Base-by-base conservation (phyloP, 2,113 vertebrate genomes). In the Otolemur garnettii region DNA sequence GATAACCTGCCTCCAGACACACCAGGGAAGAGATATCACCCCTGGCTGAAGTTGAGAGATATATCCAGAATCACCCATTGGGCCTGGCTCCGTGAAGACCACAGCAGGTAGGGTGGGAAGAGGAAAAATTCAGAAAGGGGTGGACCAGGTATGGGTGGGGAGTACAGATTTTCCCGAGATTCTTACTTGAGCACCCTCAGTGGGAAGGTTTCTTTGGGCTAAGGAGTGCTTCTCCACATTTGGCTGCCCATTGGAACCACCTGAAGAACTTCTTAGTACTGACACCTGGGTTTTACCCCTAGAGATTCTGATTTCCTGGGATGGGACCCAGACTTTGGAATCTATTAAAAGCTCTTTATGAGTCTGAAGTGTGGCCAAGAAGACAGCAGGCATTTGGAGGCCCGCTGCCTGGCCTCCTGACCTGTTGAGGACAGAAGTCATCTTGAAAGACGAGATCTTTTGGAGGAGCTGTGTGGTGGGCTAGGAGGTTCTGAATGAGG, bases 41-140 rank as follows among this genome's bases (percentile, higher is more conserved):
- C 42, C 4, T 14, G n/a, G 28, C 1, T 42, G 53, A 85, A 3
- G 21, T 17, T 42, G 59, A 66, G 60, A 86, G 59, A 88, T 10
- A 22, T 33, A 72, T 30, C 72, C 3, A 68, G 96, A 96, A 81
- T 11, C 64, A 35, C 77, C 64, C 28, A 45, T 35, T 2, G 2
- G 26, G 57, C 35, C 35, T n/a, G 79, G n/a, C 50, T 94, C 62
- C 4, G 0, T 4, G 33, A 60, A 87, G 69, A 82, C 59, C 0
- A 14, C 64, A 12, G 60, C 92, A 96, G 92, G 93, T 95, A 91
- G 78, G 92, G 42, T 45, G 72, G 66, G 19, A 90, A 38, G 38
- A 53, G 87, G 42, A 71, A 82, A 66, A 28, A n/a, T 10, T 59
- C 55, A 35, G 60, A 21, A 53, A 42, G 57, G 64, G 92, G 77